phyloP scores from a whole-genome alignment of 1,140 invertebrate genomes.

The Agraylea sexmaculata region DNA sequence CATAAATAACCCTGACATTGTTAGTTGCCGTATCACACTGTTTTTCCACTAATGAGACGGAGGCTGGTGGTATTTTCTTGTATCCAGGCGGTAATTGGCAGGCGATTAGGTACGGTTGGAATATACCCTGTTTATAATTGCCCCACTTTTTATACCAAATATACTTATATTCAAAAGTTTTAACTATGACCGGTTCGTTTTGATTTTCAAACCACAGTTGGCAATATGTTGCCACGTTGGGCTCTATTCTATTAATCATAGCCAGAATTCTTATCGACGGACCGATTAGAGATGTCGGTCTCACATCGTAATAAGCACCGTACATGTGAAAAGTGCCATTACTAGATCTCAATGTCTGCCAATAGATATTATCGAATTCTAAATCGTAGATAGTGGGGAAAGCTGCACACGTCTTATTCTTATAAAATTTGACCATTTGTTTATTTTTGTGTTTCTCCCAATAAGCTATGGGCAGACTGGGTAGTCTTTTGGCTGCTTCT shows the following conservation, averaged over 20 bases:
- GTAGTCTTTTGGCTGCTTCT: conserved; percentile 61
- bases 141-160: conserved; percentile 93
- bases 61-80: conserved; percentile 62
- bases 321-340: conserved; percentile 83
- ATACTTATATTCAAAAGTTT: conserved; percentile 81
- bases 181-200: conserved; percentile 65
- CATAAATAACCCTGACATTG: conserved; percentile 76
- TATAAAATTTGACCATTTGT: conserved; percentile 50
- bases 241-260: conserved; percentile 83
- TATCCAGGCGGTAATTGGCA: conserved; percentile 71
- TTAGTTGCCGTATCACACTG: conserved; percentile 76
- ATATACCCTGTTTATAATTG: conserved; percentile 83
- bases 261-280: conserved; percentile 76
- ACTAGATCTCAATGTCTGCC: conserved; percentile 67
- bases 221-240: conserved; percentile 69
- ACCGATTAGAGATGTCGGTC: conserved; percentile 61
- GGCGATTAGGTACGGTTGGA: conserved; percentile 82
- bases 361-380: conserved; percentile 85
- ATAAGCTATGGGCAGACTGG: conserved; percentile 70
- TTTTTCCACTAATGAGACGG: conserved; percentile 76
- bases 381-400: conserved; percentile 80
- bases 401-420: conserved; percentile 62
- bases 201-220: conserved; percentile 84
- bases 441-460: conserved; percentile 70
- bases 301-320: conserved; percentile 77